phyloP scores from a whole-genome alignment of 1,140 invertebrate genomes.

The Pachypsylla venusta region DNA sequence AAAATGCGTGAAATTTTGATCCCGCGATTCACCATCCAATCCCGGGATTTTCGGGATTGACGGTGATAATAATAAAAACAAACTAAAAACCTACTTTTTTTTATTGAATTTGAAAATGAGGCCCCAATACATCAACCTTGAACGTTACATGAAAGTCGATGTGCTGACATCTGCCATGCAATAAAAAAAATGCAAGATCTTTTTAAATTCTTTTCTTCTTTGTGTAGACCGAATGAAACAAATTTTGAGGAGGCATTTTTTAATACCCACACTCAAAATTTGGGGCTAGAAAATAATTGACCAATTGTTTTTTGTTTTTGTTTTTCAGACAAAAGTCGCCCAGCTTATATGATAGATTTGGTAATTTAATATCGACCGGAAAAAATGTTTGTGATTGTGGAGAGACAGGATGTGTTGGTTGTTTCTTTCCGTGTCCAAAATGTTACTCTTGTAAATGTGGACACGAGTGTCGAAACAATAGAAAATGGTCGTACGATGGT shows the following conservation, averaged over 20 bases:
- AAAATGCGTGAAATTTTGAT: too few relatives aligned
- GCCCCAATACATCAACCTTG: too few relatives aligned
- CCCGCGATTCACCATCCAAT: too few relatives aligned
- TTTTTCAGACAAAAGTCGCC: background rate
- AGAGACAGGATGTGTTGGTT: conserved; percentile 34
- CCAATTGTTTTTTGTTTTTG: background rate
- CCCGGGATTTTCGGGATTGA: too few relatives aligned
- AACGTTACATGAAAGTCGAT: too few relatives aligned
- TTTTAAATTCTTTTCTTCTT: background rate
- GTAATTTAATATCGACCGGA: conserved; percentile 29
- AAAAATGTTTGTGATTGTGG: conserved; percentile 39
- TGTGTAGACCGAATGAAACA: background rate
- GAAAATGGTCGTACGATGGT: background rate
- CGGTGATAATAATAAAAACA: too few relatives aligned
- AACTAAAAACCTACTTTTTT: too few relatives aligned
- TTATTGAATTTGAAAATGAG: too few relatives aligned
- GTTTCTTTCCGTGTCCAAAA: conserved; percentile 38
- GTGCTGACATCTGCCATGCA: too few relatives aligned
- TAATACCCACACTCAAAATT: too few relatives aligned
- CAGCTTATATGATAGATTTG: conserved; percentile 24
- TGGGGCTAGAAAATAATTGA: background rate
- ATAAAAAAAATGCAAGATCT: background rate
- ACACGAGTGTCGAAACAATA: conserved; percentile 32
- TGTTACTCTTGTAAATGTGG: conserved; percentile 39
- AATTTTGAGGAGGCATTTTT: background rate